Percentiles rank a stretch among this genome's conserved stretches.
These are phyloP conservation scores for Hydrophis major DNA, from an alignment of 2,797 vertebrate genomes.

Conservation along the genomic window DNA sequence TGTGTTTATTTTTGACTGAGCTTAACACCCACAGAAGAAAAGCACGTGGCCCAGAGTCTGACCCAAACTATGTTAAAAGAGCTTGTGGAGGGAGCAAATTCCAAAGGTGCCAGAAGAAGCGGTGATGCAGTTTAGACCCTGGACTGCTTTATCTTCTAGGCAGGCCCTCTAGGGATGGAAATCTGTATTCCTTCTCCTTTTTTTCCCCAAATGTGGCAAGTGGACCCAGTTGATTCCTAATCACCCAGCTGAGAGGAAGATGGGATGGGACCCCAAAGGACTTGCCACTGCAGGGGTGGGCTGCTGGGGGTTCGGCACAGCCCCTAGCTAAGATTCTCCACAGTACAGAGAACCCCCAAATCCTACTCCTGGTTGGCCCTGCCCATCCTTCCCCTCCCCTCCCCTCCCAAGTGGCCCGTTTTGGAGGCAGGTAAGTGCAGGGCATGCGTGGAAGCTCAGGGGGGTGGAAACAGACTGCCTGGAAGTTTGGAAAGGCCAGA, in stretches of 20 bases:
- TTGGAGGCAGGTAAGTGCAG: no score
- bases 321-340: no score
- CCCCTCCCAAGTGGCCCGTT: no score
- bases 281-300: neutral
- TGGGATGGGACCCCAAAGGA: neutral
- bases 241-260: neutral
- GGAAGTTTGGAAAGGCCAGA: no score
- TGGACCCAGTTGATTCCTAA: neutral
- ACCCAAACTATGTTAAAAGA: neutral
- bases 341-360: no score
- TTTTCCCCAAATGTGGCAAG: neutral
- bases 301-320: no score
- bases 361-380: no score
- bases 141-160: neutral
- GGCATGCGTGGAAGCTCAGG: no score
- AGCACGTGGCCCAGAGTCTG: neutral
- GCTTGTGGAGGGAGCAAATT: conserved; percentile 11
- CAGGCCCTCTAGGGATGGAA: neutral
- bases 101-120: neutral
- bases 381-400: no score
- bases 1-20: neutral
- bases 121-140: neutral
- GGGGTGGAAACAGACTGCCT: no score
- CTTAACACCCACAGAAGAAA: neutral
- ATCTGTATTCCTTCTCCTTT: neutral